Evolutionary conservation across 2,888 invertebrate species (phyloP).

Genomic region (Leptopilina myrica): DNA sequence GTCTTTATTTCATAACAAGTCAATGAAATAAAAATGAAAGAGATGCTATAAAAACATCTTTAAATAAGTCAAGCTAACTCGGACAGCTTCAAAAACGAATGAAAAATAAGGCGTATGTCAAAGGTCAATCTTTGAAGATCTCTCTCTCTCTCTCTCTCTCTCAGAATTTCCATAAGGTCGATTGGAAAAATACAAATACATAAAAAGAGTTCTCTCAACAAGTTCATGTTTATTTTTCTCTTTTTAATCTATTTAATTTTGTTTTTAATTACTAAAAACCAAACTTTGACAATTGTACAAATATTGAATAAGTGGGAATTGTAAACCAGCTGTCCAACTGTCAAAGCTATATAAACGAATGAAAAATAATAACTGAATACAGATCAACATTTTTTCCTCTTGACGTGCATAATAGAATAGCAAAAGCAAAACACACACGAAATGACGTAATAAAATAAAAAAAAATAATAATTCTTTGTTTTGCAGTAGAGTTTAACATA

Average conservation of each 20-base stretch:
- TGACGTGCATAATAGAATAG: background rate
- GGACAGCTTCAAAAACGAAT: constrained; percentile 23
- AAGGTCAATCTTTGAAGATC: constrained; percentile 29
- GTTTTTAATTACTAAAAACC: background rate
- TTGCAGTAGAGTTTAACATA: constrained; percentile 57
- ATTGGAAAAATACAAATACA: constrained; percentile 8
- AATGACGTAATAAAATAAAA: constrained; percentile 8
- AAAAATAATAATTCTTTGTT: constrained; percentile 9
- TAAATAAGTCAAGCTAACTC: constrained; percentile 11
- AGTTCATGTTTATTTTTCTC: background rate
- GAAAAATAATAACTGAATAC: background rate
- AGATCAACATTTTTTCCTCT: constrained; percentile 4
- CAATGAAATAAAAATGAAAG: constrained; percentile 22
- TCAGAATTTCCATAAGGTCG: constrained; percentile 20
- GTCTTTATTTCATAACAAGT: background rate
- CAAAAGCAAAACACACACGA: constrained; percentile 26
- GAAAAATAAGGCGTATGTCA: constrained; percentile 34
- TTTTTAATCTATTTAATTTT: background rate
- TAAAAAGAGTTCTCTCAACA: constrained; percentile 10
- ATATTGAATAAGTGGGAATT: background rate
- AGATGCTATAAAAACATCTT: constrained; percentile 25
- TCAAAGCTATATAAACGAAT: constrained; percentile 13
- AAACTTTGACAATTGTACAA: background rate
- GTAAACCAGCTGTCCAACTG: constrained; percentile 23
- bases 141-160: constrained; percentile 14